These are phyloP conservation scores for Trogon melanurus DNA, from an alignment of 2,113 vertebrate genomes.

Conservation along the genomic window DNA sequence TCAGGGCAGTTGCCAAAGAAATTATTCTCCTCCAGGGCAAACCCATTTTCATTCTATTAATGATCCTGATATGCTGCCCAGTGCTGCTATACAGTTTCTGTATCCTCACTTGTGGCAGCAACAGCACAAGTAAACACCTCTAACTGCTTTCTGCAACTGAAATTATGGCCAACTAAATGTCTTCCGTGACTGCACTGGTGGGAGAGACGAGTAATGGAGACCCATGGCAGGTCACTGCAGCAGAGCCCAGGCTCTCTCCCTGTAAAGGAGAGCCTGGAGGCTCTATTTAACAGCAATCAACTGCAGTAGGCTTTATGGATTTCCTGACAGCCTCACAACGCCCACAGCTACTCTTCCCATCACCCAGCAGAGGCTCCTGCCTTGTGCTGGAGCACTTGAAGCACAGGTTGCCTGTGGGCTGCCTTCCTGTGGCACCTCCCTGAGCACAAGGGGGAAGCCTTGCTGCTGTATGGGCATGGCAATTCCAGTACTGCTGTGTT, in stretches of 20 bases:
- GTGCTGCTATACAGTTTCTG: neutral
- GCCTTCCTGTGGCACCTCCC: neutral
- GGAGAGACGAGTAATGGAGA: neutral
- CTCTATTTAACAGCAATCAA: neutral
- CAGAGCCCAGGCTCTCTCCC: neutral
- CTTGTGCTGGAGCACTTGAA: neutral
- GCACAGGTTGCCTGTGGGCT: neutral
- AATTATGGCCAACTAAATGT: neutral
- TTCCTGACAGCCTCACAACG: neutral
- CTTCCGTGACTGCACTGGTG: neutral
- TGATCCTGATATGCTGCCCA: neutral
- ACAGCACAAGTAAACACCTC: fast-evolving
- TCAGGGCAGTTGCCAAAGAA: neutral
- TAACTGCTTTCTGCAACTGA: neutral
- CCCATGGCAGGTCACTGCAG: neutral
- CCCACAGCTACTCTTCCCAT: neutral
- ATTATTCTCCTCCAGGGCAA: conserved; percentile 20
- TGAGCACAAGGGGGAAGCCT: fast-evolving
- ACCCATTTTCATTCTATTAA: neutral
- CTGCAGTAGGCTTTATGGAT: neutral
- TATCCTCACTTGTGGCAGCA: neutral
- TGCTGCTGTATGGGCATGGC: neutral
- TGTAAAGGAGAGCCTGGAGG: neutral
- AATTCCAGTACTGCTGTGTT: neutral
- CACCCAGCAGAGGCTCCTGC: neutral